Evolutionary conservation across 2,888 invertebrate species (phyloP), one percentile per base, ranked within the genome.

Genomic region (Agrotis puta): DNA sequence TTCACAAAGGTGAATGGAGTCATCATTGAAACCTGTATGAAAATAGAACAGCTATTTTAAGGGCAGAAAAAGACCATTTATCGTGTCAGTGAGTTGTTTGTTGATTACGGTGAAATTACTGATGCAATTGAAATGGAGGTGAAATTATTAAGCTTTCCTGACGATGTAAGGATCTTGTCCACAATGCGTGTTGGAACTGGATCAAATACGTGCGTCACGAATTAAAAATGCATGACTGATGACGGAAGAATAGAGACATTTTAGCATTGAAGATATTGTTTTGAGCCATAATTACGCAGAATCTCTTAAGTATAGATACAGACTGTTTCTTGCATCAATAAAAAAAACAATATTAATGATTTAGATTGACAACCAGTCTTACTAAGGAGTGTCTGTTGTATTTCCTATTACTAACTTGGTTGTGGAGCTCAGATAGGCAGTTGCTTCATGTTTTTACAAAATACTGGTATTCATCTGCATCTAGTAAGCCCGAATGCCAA

Each of bases 1-100:
- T 86, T 70, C 79, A 84, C 72, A 83, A 86, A 86, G 77, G 73
- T 72, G 82, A 84, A 87, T 83, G 81, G 83, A 87, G 79, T 79
- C 83, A 84, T 85, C 84, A 78, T 69, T 74, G 68, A 27, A 64
- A 66, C 64, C 57, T 71, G 70, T 74, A 58, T 69, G 77, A 48
- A 68, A 66, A 81, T 81, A 81, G 82, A 81, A 73, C 78, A 79
- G 33, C 67, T 22, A 68, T 71, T 77, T 67, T 22, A 81, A 51
- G 33, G 58, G 53, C 6, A 27, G 43, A 27, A 71, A 74, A 64
- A 50, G 62, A 62, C 56, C 50, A 63, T 65, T 68, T 77, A 51
- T 51, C 56, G 0, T 70, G 59, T 74, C 79, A 59, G 22, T 74
- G 5, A 43, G 53, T 47, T 62, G 50, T 70, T 50, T 47, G 61